Percentiles rank a stretch among this genome's conserved stretches.
Evolutionary conservation across 1,140 invertebrate species (phyloP).

Genomic region (Hypsibius dujardini): DNA sequence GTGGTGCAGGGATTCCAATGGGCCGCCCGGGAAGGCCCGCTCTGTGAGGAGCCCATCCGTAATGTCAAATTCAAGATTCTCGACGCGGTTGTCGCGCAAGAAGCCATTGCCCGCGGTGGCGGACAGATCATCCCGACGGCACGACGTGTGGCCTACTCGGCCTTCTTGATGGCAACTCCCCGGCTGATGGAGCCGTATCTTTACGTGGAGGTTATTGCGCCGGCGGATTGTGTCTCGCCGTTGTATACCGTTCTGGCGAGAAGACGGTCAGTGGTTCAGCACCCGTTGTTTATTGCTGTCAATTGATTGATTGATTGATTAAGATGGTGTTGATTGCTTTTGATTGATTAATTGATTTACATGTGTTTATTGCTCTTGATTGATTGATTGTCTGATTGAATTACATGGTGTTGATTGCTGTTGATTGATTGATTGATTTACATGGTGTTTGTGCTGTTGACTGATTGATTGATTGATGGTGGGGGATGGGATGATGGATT

Average conservation of each 20-base stretch:
- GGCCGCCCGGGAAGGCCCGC: conserved; percentile 91
- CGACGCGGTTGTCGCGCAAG: conserved; percentile 84
- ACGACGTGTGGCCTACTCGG: conserved; percentile 88
- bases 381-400: no score
- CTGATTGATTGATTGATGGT: no score
- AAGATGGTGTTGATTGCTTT: no score
- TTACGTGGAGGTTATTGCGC: conserved; percentile 94
- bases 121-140: conserved; percentile 98
- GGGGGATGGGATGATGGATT: no score
- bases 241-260: conserved; percentile 95
- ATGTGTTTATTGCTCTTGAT: no score
- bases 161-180: conserved; percentile 95
- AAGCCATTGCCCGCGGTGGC: conserved; percentile 83
- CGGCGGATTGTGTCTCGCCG: conserved; percentile 97
- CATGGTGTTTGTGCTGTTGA: no score
- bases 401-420: no score
- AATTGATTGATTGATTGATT: not conserved
- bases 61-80: conserved; percentile 99
- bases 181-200: conserved; percentile 98
- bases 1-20: conserved; percentile 96
- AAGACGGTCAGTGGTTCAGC: conserved; percentile 41
- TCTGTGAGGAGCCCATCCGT: conserved; percentile 96
- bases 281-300: not conserved
- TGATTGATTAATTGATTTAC: no score
- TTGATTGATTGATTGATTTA: no score